These are phyloP conservation scores for Xenops minutus DNA, from an alignment of 2,797 vertebrate species.

Conservation along the genomic window DNA sequence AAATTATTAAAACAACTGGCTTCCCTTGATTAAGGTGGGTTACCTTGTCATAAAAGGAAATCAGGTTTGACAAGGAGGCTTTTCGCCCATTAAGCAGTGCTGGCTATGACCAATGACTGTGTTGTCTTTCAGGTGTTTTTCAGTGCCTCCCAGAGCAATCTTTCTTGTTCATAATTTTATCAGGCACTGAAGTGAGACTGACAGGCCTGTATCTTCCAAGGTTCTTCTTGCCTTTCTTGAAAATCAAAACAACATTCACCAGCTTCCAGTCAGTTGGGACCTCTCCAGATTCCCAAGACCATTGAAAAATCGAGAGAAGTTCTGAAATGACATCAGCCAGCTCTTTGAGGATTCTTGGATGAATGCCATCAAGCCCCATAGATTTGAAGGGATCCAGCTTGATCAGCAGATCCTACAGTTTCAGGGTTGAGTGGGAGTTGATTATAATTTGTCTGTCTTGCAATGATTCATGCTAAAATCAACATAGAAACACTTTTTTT, in stretches of 20 bases:
- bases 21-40: background rate
- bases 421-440: background rate
- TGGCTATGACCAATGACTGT: background rate
- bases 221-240: background rate
- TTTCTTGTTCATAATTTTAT: background rate
- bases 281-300: background rate
- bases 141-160: background rate
- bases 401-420: background rate
- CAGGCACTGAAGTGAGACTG: background rate
- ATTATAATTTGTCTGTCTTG: background rate
- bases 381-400: background rate
- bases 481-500: background rate
- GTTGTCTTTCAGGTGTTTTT: background rate
- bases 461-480: background rate
- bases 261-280: background rate
- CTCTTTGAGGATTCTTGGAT: background rate
- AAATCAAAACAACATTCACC: background rate
- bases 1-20: background rate
- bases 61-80: background rate
- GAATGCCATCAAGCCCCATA: background rate
- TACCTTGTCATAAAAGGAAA: background rate
- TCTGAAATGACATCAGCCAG: background rate
- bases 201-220: background rate
- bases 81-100: background rate
- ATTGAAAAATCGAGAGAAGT: background rate